phyloP scores from a whole-genome alignment of 2,797 vertebrate species.

The Psittacula echo region DNA sequence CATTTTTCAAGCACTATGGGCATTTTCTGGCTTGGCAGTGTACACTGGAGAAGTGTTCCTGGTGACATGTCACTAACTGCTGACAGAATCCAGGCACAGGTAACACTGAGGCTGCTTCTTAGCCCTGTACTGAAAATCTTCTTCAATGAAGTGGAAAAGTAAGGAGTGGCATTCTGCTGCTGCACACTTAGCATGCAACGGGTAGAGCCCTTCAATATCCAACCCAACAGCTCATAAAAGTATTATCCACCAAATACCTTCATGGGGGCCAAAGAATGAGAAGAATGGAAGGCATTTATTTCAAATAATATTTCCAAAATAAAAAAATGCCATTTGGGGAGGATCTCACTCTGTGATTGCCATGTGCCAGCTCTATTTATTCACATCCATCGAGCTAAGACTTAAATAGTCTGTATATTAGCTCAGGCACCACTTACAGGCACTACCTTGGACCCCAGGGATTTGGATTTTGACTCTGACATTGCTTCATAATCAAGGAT shows the following conservation, averaged over 20 bases:
- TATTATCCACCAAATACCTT: constrained; percentile 52
- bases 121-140: neutral
- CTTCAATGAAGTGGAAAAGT: neutral
- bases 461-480: constrained; percentile 37
- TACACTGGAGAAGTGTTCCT: neutral
- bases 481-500: constrained; percentile 50
- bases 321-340: neutral
- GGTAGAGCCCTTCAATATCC: constrained; percentile 1
- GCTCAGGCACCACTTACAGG: constrained; percentile 64
- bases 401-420: constrained; percentile 40
- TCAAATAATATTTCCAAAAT: neutral
- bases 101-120: neutral
- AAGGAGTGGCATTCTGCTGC: neutral
- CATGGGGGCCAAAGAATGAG: constrained; percentile 33
- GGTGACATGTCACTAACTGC: neutral
- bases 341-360: neutral
- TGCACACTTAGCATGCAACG: neutral
- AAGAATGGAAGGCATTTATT: constrained; percentile 47
- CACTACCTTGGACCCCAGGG: neutral
- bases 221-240: constrained; percentile 11
- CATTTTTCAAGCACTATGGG: neutral
- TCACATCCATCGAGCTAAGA: neutral
- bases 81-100: neutral
- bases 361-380: neutral
- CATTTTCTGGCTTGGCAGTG: neutral